Evolutionary conservation across 37 sponge, comb jelly and placozoan species (phyloP), one percentile per base, ranked within the genome.

Genomic region (Haliclona indistincta): DNA sequence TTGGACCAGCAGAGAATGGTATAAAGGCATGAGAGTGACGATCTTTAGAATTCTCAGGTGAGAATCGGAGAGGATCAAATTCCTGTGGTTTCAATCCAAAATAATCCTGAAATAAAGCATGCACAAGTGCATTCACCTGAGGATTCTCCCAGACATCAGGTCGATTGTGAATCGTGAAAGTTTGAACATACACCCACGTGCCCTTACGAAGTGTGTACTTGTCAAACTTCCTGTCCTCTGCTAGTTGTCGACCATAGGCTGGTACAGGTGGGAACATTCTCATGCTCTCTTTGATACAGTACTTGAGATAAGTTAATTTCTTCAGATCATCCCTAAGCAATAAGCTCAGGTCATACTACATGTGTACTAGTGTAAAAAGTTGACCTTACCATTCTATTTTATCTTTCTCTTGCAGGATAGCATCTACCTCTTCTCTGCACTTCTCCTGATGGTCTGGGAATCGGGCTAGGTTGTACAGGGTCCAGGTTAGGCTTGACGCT

Each of bases 1-100:
- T 83, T 42, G 96, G 82, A 30, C 96, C 96, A 40, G 96, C 92
- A 67, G 96, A 74, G 74, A 95, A 95, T 5, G 96, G 89, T 8
- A 95, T 51, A 49, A 63, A 91, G 30, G 92, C 89, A 82, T 83
- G 83, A 6, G 96, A 77, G 35, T 84, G 70, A 30, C 88, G 71
- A 10, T 29, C 73, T 43, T 74, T 81, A 39, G 67, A 67, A 42
- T 89, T 95, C 69, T 88, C 92, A 29, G 58, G 76, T 29, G 89
- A 78, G 53, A 95, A 95, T 37, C 96, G 70, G 62, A 87, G 76
- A 38, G 96, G 96, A 45, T 95, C 86, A 82, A 87, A n/a, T n/a
- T n/a, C n/a, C n/a, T n/a, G n/a, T n/a, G n/a, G n/a, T n/a, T n/a
- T n/a, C n/a, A 95, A 30, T 87, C 84, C 86, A 87, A 68, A 8